Conservation (phyloP, 2,888 invertebrate species). For the Spilarctia lutea region DNA sequence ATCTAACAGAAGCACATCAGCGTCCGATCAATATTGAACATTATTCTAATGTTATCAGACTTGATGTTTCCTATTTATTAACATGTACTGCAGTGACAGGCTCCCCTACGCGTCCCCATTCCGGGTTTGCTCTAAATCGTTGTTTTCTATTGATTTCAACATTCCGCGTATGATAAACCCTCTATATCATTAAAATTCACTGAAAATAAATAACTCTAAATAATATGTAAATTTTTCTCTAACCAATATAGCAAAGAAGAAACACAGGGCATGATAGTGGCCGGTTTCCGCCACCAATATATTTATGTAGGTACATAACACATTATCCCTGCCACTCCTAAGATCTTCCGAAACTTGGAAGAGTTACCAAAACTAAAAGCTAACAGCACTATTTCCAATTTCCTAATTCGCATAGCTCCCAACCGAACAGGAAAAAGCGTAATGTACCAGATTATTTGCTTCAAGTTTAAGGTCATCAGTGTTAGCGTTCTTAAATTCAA, state of each 20-base stretch:
- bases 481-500: background rate
- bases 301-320: no score
- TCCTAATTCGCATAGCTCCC: background rate
- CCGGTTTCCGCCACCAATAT: background rate
- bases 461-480: background rate
- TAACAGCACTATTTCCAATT: background rate
- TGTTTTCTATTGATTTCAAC: background rate
- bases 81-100: background rate
- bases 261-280: background rate
- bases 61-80: background rate
- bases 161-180: background rate
- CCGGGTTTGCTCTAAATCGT: background rate
- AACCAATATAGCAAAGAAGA: background rate
- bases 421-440: background rate
- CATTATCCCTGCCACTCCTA: no score
- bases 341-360: background rate
- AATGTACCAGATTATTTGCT: background rate
- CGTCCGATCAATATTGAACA: background rate
- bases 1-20: background rate
- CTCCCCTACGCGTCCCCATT: background rate
- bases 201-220: background rate
- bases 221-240: background rate
- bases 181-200: background rate
- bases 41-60: background rate
- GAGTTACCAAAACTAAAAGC: background rate